A percentile compares a stretch with the other conserved stretches of the same genome.
These are phyloP conservation scores for Eupithecia insigniata DNA, from an alignment of 2,888 invertebrate species.

Conservation along the genomic window DNA sequence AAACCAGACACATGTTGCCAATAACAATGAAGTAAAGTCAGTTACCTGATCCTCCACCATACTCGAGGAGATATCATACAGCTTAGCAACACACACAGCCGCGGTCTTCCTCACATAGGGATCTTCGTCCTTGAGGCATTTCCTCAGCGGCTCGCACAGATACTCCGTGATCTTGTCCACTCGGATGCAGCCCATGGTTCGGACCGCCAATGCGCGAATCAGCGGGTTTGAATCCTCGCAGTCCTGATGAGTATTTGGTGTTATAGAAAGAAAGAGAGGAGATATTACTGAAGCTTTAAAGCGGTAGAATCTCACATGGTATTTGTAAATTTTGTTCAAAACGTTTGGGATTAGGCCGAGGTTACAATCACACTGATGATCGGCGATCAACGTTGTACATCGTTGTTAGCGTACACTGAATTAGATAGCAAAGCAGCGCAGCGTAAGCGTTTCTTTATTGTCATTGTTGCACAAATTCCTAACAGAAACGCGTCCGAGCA, in stretches of 20 bases:
- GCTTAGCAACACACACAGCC: constrained; percentile 99
- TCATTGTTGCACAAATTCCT: no score
- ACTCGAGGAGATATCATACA: constrained; percentile 96
- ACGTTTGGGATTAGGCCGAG: no score
- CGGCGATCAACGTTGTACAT: no score
- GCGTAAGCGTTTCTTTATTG: no score
- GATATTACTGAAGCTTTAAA: constrained; percentile 64
- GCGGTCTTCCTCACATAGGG: constrained; percentile 99
- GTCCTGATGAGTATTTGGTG: constrained; percentile 87
- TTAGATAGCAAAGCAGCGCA: no score
- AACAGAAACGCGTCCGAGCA: no score
- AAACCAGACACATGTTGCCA: no score
- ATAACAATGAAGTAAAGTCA: background rate
- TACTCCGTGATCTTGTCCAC: constrained; percentile 99
- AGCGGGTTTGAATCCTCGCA: constrained; percentile 99
- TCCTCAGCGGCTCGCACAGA: constrained; percentile 98
- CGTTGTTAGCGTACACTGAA: no score
- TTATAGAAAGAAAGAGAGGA: constrained; percentile 16
- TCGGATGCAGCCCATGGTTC: constrained; percentile 99
- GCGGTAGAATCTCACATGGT: constrained; percentile 31
- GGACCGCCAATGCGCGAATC: constrained; percentile 98
- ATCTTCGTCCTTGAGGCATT: constrained; percentile 97
- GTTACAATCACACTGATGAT: no score
- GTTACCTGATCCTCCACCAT: constrained; percentile 84
- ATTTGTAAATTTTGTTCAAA: constrained; percentile 1